phyloP scores from a whole-genome alignment of 2,797 vertebrate genomes.

The Discoglossus pictus region DNA sequence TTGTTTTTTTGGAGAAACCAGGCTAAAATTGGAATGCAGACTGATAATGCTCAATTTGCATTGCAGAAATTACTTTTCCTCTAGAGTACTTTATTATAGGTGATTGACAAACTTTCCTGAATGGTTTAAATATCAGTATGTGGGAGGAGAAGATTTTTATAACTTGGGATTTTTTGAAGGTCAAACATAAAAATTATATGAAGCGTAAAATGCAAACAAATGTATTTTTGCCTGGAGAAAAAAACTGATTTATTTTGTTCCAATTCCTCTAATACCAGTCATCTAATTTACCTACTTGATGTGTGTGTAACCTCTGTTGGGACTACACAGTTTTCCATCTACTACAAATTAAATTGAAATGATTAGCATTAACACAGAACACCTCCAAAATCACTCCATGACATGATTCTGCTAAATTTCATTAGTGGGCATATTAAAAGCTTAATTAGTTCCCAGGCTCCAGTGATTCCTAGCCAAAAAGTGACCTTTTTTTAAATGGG shows the following conservation, averaged over 20 bases:
- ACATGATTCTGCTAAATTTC: constrained; percentile 56
- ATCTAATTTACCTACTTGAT: constrained; percentile 37
- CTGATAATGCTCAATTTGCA: no score
- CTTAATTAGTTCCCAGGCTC: constrained; percentile 54
- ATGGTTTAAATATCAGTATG: no score
- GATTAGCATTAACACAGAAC: constrained; percentile 53
- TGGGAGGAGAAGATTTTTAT: no score
- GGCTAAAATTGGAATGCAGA: no score
- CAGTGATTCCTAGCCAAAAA: constrained; percentile 28
- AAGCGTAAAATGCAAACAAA: constrained; percentile 14
- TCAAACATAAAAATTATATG: no score
- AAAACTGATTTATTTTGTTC: constrained; percentile 25
- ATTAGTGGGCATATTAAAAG: constrained; percentile 58
- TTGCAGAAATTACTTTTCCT: no score
- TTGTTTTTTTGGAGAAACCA: no score
- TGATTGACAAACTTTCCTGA: no score
- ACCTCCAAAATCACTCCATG: constrained; percentile 54
- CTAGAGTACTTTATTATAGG: no score
- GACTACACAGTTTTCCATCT: constrained; percentile 14
- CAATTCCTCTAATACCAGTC: constrained; percentile 6
- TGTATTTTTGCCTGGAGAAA: constrained; percentile 17
- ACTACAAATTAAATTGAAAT: constrained; percentile 35
- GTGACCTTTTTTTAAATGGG: constrained; percentile 20
- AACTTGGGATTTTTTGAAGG: no score
- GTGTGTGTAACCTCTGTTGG: not conserved